Conservation (phyloP, 1,140 invertebrate species). For the Achatina immaculata region DNA sequence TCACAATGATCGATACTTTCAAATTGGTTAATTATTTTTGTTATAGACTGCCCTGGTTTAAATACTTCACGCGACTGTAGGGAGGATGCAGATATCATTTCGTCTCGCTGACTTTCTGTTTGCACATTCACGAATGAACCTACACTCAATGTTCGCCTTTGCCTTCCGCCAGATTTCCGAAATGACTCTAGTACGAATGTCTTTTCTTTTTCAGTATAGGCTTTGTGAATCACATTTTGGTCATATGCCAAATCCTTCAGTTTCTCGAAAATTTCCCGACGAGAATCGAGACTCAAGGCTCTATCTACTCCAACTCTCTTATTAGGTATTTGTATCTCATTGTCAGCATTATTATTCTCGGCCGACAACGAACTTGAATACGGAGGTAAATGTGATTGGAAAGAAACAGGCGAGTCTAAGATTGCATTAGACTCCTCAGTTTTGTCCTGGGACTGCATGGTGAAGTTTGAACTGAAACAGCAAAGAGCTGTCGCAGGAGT, state of each 20-base stretch:
- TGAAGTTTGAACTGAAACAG: neutral
- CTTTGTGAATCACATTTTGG: constrained; percentile 4
- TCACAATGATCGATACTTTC: neutral
- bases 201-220: constrained; percentile 24
- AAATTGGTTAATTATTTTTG: constrained; percentile 6
- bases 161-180: neutral
- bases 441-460: neutral
- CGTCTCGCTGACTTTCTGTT: neutral
- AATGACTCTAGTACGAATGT: constrained; percentile 9
- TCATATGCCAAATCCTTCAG: neutral
- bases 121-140: neutral
- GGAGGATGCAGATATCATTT: neutral
- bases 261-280: neutral
- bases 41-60: neutral
- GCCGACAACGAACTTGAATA: neutral
- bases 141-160: neutral
- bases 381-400: neutral
- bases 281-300: neutral
- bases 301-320: neutral
- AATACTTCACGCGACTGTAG: too few relatives aligned
- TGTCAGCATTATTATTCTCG: neutral
- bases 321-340: neutral
- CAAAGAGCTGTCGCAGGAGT: neutral
- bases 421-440: neutral
- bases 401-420: neutral